These are phyloP conservation scores for Diploptera punctata DNA, from an alignment of 2,888 invertebrate species.

Conservation along the genomic window DNA sequence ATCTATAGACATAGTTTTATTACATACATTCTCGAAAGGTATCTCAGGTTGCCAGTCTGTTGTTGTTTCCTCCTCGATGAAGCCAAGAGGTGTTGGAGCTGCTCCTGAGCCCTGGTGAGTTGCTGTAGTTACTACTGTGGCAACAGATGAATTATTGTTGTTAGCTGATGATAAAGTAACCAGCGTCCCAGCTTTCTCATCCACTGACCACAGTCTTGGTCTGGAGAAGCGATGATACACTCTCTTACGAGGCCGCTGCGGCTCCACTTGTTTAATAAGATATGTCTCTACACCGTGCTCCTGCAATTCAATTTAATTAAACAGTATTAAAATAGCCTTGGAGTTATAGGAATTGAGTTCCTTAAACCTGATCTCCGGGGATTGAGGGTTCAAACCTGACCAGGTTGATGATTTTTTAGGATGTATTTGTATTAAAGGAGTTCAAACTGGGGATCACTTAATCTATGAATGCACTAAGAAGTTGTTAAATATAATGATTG, in stretches of 20 bases:
- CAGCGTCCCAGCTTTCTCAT: constrained; percentile 49
- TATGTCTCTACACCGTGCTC: constrained; percentile 88
- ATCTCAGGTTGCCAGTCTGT: constrained; percentile 92
- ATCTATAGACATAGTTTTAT: too few relatives aligned
- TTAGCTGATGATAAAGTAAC: constrained; percentile 47
- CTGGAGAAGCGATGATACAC: constrained; percentile 46
- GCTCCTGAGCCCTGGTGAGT: constrained; percentile 46
- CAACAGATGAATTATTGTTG: constrained; percentile 44
- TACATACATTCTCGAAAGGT: constrained; percentile 85
- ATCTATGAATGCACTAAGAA: too few relatives aligned
- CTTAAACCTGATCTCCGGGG: too few relatives aligned
- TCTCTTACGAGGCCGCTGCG: constrained; percentile 58
- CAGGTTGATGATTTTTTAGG: too few relatives aligned
- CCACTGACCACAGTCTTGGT: constrained; percentile 54
- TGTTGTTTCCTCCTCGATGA: constrained; percentile 77
- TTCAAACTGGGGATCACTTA: too few relatives aligned
- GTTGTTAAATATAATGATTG: too few relatives aligned
- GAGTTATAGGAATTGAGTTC: too few relatives aligned
- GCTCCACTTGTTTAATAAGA: constrained; percentile 84
- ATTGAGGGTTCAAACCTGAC: too few relatives aligned
- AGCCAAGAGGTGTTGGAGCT: constrained; percentile 55
- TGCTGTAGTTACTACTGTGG: constrained; percentile 48
- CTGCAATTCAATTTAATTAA: too few relatives aligned
- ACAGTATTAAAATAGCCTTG: too few relatives aligned
- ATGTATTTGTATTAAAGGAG: too few relatives aligned